Evolutionary conservation across 2,113 vertebrate genomes (phyloP).

Genomic region (Silurus asotus): DNA sequence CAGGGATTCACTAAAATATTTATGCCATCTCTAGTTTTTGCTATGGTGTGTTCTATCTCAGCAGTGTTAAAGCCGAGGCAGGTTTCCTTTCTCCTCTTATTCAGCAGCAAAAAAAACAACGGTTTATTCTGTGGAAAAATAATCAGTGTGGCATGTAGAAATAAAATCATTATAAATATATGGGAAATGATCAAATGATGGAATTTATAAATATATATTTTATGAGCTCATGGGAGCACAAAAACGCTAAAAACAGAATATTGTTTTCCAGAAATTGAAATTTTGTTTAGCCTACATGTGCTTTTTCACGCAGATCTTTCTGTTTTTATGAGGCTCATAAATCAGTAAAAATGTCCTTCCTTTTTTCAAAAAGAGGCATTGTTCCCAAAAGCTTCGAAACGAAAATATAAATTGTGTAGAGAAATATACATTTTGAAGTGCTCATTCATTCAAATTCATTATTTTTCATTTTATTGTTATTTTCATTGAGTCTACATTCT

Average conservation of each 20-base stretch:
- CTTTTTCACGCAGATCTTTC: slow-evolving; percentile 10
- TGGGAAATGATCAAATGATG: background rate
- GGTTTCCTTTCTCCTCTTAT: background rate
- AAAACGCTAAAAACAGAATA: background rate
- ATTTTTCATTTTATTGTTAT: background rate
- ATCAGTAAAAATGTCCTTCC: slow-evolving; percentile 14
- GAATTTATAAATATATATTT: background rate
- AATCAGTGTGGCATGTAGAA: background rate
- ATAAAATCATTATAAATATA: background rate
- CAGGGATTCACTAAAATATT: slow-evolving; percentile 10
- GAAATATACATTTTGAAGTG: background rate
- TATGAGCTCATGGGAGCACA: background rate
- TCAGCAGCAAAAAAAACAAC: background rate
- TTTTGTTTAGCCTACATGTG: background rate
- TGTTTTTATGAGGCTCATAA: slow-evolving; percentile 10
- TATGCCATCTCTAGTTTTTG: background rate
- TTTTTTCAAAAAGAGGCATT: slow-evolving; percentile 15
- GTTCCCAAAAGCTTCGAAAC: background rate
- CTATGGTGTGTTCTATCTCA: slow-evolving; percentile 6
- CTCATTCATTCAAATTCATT: background rate
- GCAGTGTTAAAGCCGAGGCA: background rate
- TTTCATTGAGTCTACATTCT: background rate
- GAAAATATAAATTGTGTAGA: too few species aligned
- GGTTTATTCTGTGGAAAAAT: background rate
- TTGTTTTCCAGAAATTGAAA: background rate